Percentiles rank a stretch among this genome's conserved stretches.
phyloP scores from a whole-genome alignment of 2,797 vertebrate genomes.

The Helostoma temminkii region DNA sequence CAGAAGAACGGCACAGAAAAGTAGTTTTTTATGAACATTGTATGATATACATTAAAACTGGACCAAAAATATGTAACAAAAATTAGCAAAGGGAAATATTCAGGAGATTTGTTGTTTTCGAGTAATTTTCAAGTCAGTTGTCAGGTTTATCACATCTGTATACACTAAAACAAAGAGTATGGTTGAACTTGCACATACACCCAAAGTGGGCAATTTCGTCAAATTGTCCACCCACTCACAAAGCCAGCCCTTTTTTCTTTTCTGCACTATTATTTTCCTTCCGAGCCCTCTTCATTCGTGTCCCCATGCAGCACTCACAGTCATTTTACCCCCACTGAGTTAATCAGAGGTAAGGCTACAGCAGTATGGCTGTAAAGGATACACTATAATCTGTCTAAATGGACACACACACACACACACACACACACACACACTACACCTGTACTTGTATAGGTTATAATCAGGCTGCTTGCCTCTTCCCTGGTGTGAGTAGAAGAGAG shows the following conservation, averaged over 20 bases:
- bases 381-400: slow-evolving; percentile 66
- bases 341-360: slow-evolving; percentile 71
- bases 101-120: background rate
- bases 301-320: slow-evolving; percentile 54
- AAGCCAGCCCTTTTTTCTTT: slow-evolving; percentile 39
- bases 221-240: slow-evolving; percentile 60
- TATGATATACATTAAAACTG: slow-evolving; percentile 18
- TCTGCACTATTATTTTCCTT: slow-evolving; percentile 69
- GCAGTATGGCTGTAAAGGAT: slow-evolving; percentile 45
- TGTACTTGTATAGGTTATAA: slow-evolving; percentile 44
- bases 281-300: slow-evolving; percentile 46
- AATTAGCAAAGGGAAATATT: background rate
- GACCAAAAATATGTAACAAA: background rate
- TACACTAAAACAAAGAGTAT: slow-evolving; percentile 19
- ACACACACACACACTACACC: slow-evolving; percentile 31
- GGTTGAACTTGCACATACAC: slow-evolving; percentile 26
- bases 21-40: slow-evolving; percentile 14
- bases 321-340: slow-evolving; percentile 68
- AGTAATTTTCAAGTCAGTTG: background rate
- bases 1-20: too few species aligned
- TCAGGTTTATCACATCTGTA: slow-evolving; percentile 8
- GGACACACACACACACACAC: slow-evolving; percentile 30
- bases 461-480: slow-evolving; percentile 35
- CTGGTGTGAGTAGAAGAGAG: slow-evolving; percentile 20
- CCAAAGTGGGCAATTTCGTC: slow-evolving; percentile 46